These are phyloP conservation scores for Myotis pilosus DNA, from an alignment of 2,797 vertebrate species.

Conservation along the genomic window DNA sequence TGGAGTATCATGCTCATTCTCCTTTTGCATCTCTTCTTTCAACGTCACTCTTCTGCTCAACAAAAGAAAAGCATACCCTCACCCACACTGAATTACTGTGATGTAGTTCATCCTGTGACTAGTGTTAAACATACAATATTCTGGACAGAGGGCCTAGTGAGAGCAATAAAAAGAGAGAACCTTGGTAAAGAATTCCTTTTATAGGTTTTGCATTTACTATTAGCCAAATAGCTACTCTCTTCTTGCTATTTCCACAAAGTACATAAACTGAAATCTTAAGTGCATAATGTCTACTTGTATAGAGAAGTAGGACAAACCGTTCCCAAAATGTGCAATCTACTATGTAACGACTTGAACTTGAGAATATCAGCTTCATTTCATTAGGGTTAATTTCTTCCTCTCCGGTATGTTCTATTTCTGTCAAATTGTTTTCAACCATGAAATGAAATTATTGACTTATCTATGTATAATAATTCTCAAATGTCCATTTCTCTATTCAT, in stretches of 20 bases:
- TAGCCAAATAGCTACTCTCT: neutral
- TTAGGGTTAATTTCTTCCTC: constrained; percentile 38
- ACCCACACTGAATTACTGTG: neutral
- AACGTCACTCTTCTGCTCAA: neutral
- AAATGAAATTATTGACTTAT: constrained; percentile 38
- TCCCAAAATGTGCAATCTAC: constrained; percentile 3
- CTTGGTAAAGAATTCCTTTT: neutral
- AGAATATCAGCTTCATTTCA: constrained; percentile 42
- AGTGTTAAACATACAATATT: neutral
- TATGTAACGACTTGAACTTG: constrained; percentile 41
- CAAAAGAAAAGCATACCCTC: neutral
- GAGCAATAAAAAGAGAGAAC: neutral
- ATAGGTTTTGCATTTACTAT: neutral
- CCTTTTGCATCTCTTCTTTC: constrained; percentile 15
- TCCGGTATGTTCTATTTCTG: constrained; percentile 31
- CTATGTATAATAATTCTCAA: neutral
- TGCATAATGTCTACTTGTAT: neutral
- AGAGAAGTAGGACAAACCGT: constrained; percentile 3
- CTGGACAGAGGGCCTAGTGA: neutral
- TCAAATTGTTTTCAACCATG: constrained; percentile 37
- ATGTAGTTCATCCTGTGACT: neutral
- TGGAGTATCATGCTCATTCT: neutral
- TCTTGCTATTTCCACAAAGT: constrained; percentile 24
- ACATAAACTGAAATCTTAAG: constrained; percentile 45
- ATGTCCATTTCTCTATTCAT: constrained; percentile 16